Percentiles rank a stretch among this genome's conserved stretches.
Conservation (phyloP, 2,797 vertebrate species). For the Spatula clypeata region DNA sequence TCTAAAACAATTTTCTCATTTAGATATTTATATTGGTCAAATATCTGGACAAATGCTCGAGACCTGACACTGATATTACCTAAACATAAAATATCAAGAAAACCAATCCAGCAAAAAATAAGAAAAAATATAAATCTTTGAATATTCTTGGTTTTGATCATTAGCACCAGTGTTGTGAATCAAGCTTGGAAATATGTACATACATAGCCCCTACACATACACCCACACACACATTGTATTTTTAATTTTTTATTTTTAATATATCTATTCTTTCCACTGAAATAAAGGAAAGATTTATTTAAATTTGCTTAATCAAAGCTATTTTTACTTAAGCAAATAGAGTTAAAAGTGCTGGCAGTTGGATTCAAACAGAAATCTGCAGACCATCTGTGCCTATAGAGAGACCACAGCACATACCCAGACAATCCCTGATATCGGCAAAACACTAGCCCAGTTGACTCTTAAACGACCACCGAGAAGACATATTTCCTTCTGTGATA, state of each 20-base stretch:
- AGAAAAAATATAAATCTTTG: not conserved
- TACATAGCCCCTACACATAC: rapidly evolving
- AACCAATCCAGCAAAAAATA: not conserved
- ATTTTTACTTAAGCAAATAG: conserved; percentile 11
- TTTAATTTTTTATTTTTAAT: not conserved
- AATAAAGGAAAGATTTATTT: not conserved
- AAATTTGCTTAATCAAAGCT: conserved; percentile 15
- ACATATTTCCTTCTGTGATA: not conserved
- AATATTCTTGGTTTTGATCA: not conserved
- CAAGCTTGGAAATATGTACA: rapidly evolving
- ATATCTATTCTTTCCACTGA: not conserved
- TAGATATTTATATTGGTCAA: not conserved
- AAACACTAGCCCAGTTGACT: not conserved
- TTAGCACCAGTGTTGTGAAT: not conserved
- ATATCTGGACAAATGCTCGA: not conserved
- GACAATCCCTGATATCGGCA: not conserved
- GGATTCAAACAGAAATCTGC: conserved; percentile 37
- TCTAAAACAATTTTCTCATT: not conserved
- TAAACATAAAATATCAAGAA: not conserved
- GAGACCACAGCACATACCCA: not conserved
- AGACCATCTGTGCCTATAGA: conserved; percentile 39
- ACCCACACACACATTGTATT: too few species aligned
- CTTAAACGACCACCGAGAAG: not conserved
- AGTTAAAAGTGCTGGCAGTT: not conserved
- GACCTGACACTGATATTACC: not conserved